Evolutionary conservation across 2,888 invertebrate genomes (phyloP).

Genomic region (Crematogaster levior): DNA sequence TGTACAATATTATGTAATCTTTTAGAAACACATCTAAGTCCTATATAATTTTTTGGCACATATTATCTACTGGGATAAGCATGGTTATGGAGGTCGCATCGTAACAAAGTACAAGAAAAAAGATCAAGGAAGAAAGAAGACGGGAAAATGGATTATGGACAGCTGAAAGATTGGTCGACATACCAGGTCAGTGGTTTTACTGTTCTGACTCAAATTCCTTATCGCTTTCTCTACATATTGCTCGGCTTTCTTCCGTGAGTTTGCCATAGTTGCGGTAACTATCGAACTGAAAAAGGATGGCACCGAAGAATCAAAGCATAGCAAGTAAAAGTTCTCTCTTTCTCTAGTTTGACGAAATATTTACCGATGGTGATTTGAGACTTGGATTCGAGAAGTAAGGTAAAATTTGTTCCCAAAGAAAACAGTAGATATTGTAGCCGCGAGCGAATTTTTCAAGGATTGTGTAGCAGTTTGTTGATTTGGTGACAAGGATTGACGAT

Average conservation of each 20-base stretch:
- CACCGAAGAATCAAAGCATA: constrained; percentile 21
- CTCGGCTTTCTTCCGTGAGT: constrained; percentile 72
- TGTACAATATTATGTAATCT: background rate
- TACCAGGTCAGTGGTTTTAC: constrained; percentile 81
- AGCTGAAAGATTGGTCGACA: constrained; percentile 80
- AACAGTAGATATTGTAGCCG: constrained; percentile 36
- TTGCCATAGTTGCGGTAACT: constrained; percentile 67
- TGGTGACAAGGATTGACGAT: constrained; percentile 22
- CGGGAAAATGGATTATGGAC: constrained; percentile 1
- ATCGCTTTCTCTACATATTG: constrained; percentile 75
- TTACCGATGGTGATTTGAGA: constrained; percentile 17
- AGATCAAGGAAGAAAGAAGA: background rate
- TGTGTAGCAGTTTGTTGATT: constrained; percentile 28
- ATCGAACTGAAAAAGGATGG: constrained; percentile 50
- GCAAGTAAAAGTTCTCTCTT: background rate
- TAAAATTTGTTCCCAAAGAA: constrained; percentile 36
- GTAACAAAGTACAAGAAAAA: constrained; percentile 16
- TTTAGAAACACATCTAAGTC: background rate
- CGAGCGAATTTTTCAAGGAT: constrained; percentile 8
- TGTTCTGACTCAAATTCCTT: constrained; percentile 79
- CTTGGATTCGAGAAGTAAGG: constrained; percentile 24
- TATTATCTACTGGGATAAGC: background rate
- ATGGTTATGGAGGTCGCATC: background rate
- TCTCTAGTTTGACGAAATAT: constrained; percentile 14
- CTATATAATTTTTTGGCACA: background rate